These are phyloP conservation scores for Cotesia glomerata DNA, from an alignment of 1,140 invertebrate genomes.

Conservation along the genomic window DNA sequence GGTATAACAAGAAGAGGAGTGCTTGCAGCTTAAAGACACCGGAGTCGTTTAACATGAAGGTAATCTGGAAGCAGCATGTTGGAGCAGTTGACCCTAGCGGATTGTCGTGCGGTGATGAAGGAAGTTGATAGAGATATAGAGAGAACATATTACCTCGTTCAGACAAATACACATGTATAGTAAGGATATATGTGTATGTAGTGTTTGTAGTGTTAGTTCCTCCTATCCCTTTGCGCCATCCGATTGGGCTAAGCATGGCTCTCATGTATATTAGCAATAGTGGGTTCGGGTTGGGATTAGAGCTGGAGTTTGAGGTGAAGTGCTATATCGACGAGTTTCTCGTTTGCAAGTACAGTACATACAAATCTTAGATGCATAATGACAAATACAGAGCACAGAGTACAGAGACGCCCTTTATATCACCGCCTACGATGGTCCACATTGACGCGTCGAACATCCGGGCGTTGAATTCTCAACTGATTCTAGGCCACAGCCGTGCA, in stretches of 20 bases:
- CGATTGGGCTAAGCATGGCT: slow-evolving; percentile 12
- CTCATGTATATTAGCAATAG: slow-evolving; percentile 20
- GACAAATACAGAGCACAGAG: slow-evolving; percentile 1
- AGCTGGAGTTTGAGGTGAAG: too few relatives aligned
- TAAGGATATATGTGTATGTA: neutral
- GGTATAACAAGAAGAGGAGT: neutral
- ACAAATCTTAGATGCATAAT: neutral
- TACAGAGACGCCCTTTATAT: neutral
- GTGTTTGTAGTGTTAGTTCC: neutral
- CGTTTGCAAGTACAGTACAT: neutral
- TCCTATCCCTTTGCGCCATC: neutral
- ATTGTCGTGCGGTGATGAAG: slow-evolving; percentile 4
- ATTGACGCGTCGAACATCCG: slow-evolving; percentile 21
- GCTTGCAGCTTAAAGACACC: neutral
- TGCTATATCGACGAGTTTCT: neutral
- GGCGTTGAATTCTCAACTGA: slow-evolving; percentile 21
- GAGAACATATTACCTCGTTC: neutral
- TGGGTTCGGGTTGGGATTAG: too few relatives aligned
- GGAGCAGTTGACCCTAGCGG: neutral
- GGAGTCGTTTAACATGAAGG: neutral
- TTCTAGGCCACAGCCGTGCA: slow-evolving; percentile 25
- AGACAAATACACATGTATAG: neutral
- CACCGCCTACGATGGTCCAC: slow-evolving; percentile 7
- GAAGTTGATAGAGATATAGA: neutral
- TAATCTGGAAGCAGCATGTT: neutral